A percentile compares a stretch with the other conserved stretches of the same genome.
These are phyloP conservation scores for Conger conger DNA, from an alignment of 2,113 vertebrate genomes.

Conservation along the genomic window DNA sequence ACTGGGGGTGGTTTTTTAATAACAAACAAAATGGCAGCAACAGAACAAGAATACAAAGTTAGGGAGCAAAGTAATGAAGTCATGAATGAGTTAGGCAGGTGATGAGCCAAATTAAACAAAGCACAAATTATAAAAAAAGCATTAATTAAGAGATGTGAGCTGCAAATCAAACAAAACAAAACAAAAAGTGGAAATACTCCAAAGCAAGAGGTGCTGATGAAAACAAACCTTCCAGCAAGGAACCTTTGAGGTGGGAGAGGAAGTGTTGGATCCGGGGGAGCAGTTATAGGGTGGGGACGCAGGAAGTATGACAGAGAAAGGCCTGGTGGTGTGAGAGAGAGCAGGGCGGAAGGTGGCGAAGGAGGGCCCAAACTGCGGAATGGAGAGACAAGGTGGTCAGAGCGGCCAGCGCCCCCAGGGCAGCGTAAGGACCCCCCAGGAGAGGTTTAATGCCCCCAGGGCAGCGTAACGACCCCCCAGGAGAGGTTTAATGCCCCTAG, in stretches of 20 bases:
- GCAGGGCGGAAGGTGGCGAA: slow-evolving; percentile 77
- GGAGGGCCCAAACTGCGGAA: slow-evolving; percentile 78
- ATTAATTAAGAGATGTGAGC: slow-evolving; percentile 29
- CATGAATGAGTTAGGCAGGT: slow-evolving; percentile 51
- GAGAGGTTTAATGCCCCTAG: too few species aligned
- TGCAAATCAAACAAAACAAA: slow-evolving; percentile 44
- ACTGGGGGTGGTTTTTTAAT: slow-evolving; percentile 31
- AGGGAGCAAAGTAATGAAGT: slow-evolving; percentile 50
- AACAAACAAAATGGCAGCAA: slow-evolving; percentile 10
- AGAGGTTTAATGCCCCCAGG: too few species aligned
- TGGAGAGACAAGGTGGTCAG: slow-evolving; percentile 67
- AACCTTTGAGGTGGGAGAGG: slow-evolving; percentile 77
- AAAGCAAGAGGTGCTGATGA: slow-evolving; percentile 55
- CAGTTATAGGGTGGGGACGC: slow-evolving; percentile 75
- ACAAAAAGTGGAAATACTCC: slow-evolving; percentile 28
- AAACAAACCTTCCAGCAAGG: slow-evolving; percentile 82
- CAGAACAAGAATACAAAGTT: slow-evolving; percentile 32
- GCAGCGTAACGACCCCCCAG: not conserved
- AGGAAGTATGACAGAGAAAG: slow-evolving; percentile 77
- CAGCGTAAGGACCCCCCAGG: not conserved
- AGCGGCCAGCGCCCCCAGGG: slow-evolving; percentile 38
- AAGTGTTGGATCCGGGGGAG: slow-evolving; percentile 74
- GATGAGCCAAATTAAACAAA: slow-evolving; percentile 49
- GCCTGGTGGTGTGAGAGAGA: slow-evolving; percentile 75
- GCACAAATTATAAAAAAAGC: slow-evolving; percentile 27